phyloP scores from a whole-genome alignment of 2,113 vertebrate genomes.

The Choloepus hoffmanni region DNA sequence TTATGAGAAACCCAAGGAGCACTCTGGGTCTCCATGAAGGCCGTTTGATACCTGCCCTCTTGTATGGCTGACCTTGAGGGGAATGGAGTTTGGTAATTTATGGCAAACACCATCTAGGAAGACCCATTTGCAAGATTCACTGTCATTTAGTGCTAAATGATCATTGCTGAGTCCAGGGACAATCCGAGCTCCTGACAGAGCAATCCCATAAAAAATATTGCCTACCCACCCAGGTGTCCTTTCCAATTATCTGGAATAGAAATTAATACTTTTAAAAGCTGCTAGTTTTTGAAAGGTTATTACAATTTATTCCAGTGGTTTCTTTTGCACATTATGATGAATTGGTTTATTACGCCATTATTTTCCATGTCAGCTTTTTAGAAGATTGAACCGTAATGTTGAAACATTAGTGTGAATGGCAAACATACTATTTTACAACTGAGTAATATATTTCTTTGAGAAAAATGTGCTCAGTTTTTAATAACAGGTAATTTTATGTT shows the following conservation, averaged over 20 bases:
- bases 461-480: constrained; percentile 86
- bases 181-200: constrained; percentile 92
- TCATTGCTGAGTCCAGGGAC: constrained; percentile 91
- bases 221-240: constrained; percentile 90
- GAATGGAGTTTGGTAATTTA: constrained; percentile 92
- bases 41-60: constrained; percentile 87
- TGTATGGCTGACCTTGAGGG: constrained; percentile 91
- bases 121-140: constrained; percentile 95
- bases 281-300: constrained; percentile 94
- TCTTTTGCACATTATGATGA: constrained; percentile 90
- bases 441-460: constrained; percentile 85
- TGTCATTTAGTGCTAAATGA: constrained; percentile 92
- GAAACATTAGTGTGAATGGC: constrained; percentile 87
- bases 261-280: constrained; percentile 96
- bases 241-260: constrained; percentile 95
- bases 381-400: constrained; percentile 88
- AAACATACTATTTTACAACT: constrained; percentile 87
- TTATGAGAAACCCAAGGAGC: constrained; percentile 77
- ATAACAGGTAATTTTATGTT: constrained; percentile 89
- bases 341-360: constrained; percentile 89
- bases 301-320: constrained; percentile 91
- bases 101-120: constrained; percentile 90
- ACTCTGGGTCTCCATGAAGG: constrained; percentile 77
- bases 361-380: constrained; percentile 91
- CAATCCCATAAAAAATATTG: constrained; percentile 93